phyloP scores from a whole-genome alignment of 2,888 invertebrate species.

The Acholoe squamosa region DNA sequence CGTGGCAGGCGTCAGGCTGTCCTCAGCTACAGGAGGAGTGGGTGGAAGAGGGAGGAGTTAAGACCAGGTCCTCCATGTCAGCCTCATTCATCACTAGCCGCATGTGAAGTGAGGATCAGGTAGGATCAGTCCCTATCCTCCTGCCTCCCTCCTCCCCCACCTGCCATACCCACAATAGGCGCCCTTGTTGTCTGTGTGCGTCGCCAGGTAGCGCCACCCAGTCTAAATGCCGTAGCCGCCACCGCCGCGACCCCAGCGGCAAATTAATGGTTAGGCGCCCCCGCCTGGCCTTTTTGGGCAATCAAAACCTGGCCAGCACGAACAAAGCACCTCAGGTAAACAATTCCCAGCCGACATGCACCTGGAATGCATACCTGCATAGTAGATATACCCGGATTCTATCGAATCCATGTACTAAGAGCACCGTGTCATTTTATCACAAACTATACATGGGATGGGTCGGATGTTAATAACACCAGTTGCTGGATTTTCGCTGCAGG shows the following conservation, averaged over 20 bases:
- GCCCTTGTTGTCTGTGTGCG: slow-evolving; percentile 14
- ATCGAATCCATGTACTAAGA: no score
- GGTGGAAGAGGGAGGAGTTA: no score
- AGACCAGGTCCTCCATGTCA: neutral
- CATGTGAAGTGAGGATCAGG: slow-evolving; percentile 21
- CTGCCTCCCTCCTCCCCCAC: neutral
- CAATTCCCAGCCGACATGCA: neutral
- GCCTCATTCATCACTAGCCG: neutral
- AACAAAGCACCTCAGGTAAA: neutral
- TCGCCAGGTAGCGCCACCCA: slow-evolving; percentile 21
- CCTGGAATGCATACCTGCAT: neutral
- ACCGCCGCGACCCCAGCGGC: slow-evolving; percentile 30
- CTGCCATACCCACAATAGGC: neutral
- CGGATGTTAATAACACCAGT: no score
- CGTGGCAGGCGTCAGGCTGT: neutral
- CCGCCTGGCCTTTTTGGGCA: slow-evolving; percentile 37
- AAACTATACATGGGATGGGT: no score
- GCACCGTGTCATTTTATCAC: no score
- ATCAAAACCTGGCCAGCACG: neutral
- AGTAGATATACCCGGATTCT: no score
- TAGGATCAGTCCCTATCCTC: neutral
- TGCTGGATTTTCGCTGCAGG: no score
- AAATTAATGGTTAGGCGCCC: slow-evolving; percentile 57
- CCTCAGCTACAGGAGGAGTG: neutral
- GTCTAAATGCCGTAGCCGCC: neutral